Base-by-base conservation (phyloP, 1,140 invertebrate genomes). In the Drosophila funebris region DNA sequence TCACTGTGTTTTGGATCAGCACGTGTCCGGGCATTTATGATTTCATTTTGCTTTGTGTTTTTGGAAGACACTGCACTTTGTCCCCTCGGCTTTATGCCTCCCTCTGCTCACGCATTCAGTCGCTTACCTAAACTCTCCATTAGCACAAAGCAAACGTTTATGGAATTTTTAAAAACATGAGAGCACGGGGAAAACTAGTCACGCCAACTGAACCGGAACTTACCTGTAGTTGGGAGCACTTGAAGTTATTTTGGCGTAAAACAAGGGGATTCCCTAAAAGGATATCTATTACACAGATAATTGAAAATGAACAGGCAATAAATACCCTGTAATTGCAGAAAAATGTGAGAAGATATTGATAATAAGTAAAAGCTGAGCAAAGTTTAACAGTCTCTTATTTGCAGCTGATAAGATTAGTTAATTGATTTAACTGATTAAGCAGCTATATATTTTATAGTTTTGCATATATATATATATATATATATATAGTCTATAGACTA, bases 1-100 rank as follows among this genome's bases (percentile, higher is more conserved):
- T 36, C 33, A 13, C n/a, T 53, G 27, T 50, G 63, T 60, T 52
- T 60, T 67, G 76, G 60, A 64, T 60, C 61, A 64, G 82, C 78
- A 85, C 82, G 83, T 85, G 83, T 68, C 78, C 74, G 54, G 60
- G 70, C 82, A 87, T 85, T 85, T 85, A 85, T 85, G 83, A 85
- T 85, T 85, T 87, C 66, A 82, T 88, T 88, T 66, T 41, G 56
- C 37, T 62, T 60, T 31, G 53, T 29, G 31, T 50, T 67, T 46
- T 24, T 14, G 14, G n/a, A n/a, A 2, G n/a, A n/a, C 6, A 39
- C 60, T 78, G 41, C 54, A 41, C n/a, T 50, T 50, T 9, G 46
- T 16, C 7, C 13, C n/a, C 18, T 13, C 3, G 20, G 5, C 33
- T 39, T 24, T n/a, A 18, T 8, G 1, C n/a, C 31, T 14, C 7